Base-by-base conservation (phyloP, 2,888 invertebrate genomes). In the Hydraecia micacea region DNA sequence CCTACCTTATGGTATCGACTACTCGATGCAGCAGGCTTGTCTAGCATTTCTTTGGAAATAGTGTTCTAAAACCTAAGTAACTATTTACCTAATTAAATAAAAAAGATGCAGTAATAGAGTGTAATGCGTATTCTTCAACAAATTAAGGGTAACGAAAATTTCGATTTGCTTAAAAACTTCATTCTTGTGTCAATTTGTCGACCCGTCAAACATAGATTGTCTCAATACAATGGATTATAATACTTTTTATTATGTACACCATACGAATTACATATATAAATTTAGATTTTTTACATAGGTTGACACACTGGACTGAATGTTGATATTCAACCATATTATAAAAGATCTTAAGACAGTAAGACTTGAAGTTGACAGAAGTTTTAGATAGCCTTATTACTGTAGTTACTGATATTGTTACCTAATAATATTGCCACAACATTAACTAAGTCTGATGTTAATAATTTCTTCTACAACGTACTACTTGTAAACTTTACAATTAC, bases 1-100 rank as follows among this genome's bases (percentile, higher is more conserved):
- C n/a, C n/a, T n/a, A n/a, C n/a, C n/a, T n/a, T 60, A 70, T 55
- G 60, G 0, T 66, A 46, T 84, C 80, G 84, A 84, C 25, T 21
- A 63, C 8, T 58, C 42, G 58, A 32, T 36, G 15, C 21, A 5
- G 18, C 13, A 9, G 3, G 2, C 6, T 62, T 39, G 15, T 52
- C 11, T 5, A 18, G 21, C 4, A 11, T 73, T 18, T 73, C 1
- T 18, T 11, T 32, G 18, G 4, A 4, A 28, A 49, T 6, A 69
- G 21, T 72, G 6, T 15, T 39, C 1, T 18, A 25, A 18, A 13
- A 73, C 25, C 7, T 2, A n/a, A 32, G 9, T 15, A 21, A 69
- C 13, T 21, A 67, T 21, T 46, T n/a, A 32, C 18, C 9, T 9
- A 11, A 67, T 42, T 25, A 25, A 18, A 28, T 18, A 2, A 25